A percentile compares a stretch with the other conserved stretches of the same genome.
Evolutionary conservation across 2,113 vertebrate genomes (phyloP).

Genomic region (Ciconia boyciana): DNA sequence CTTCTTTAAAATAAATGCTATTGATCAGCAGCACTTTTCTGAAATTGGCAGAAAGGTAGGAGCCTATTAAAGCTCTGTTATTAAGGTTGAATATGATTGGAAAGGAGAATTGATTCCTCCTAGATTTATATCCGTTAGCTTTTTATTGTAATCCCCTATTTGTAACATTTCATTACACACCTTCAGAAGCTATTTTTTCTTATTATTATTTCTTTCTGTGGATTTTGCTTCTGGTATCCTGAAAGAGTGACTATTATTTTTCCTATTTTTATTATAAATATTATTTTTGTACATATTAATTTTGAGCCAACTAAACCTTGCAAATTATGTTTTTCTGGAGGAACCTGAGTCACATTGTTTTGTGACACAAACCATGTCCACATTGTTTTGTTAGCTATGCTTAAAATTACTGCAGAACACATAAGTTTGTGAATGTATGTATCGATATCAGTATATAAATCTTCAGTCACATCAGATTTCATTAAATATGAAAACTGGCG

Average conservation of each 20-base stretch:
- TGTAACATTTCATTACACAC: constrained; percentile 5
- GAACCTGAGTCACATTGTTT: neutral
- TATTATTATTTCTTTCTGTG: neutral
- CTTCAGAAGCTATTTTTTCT: neutral
- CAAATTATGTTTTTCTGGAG: neutral
- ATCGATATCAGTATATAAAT: neutral
- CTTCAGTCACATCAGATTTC: neutral
- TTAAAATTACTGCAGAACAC: neutral
- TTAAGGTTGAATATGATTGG: constrained; percentile 32
- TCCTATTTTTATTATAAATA: neutral
- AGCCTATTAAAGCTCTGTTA: constrained; percentile 32
- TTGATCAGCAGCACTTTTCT: constrained; percentile 44
- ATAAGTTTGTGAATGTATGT: neutral
- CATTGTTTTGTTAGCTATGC: neutral
- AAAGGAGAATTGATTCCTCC: constrained; percentile 37
- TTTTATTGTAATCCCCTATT: constrained; percentile 4
- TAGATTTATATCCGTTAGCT: neutral
- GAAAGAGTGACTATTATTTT: neutral
- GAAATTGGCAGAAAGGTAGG: constrained; percentile 14
- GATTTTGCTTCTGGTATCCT: neutral
- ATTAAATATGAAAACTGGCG: neutral
- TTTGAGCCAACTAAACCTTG: neutral
- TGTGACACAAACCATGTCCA: neutral
- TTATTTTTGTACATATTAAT: neutral
- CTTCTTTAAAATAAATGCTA: constrained; percentile 22